Base-by-base conservation (phyloP, 2,113 vertebrate species). In the Bagarius yarrelli region DNA sequence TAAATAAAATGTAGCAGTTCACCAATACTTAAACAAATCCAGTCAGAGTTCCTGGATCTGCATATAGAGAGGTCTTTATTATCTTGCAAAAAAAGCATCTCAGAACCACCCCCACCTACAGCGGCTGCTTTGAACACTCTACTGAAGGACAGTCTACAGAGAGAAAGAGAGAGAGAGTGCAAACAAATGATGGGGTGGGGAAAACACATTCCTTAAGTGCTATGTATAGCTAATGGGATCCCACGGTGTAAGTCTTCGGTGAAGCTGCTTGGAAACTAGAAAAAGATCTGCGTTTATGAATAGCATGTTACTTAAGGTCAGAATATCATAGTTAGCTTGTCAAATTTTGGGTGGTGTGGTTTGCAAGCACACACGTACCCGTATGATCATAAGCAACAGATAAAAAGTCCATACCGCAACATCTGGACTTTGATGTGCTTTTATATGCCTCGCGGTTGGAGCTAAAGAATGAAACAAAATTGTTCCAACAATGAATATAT, bases 161-260 rank as follows among this genome's bases (percentile, higher is more conserved):
- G 78, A 59, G 53, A 59, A 19, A 60, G 55, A 56, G 25, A 80
- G 53, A 61, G 82, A 85, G 86, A 85, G 87, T 59, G 87, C 88
- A 90, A 91, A 91, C 90, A 88, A 91, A 91, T 87, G 89, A 89
- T 87, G 87, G 90, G 88, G 89, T 85, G 87, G 91, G 89, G 89
- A 88, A 87, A 89, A 88, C 80, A 89, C 91, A 93, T 93, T 92
- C 92, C 91, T 88, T 63, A 83, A 90, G 89, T 57, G 86, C 92
- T 92, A 93, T 92, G 89, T 91, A 92, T 91, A 92, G 89, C 90
- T 79, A 85, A 88, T 88, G 91, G 91, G 88, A 91, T 90, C 89
- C 83, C 90, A 83, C 52, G 63, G 83, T 63, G 77, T 74, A 63
- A 74, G 71, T 23, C 60, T 50, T 57, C 36, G 53, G 34, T 63